These are phyloP conservation scores for Spisula solida DNA, from an alignment of 2,888 invertebrate species.

Conservation along the genomic window DNA sequence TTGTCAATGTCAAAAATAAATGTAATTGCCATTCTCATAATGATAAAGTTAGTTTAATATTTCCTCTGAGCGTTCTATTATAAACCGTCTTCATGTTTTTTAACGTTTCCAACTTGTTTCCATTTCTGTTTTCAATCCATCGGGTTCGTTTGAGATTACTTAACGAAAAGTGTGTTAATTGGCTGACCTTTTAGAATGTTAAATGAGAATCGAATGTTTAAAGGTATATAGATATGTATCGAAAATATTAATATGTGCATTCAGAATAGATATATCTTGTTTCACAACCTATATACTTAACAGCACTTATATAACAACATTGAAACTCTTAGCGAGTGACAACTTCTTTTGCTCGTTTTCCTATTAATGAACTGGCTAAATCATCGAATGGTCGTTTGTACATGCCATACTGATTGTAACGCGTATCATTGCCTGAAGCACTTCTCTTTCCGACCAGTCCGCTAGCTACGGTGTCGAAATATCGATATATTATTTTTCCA, in stretches of 20 bases:
- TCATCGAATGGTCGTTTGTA: slow-evolving; percentile 37
- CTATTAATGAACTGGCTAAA: slow-evolving; percentile 44
- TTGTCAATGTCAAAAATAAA: no score
- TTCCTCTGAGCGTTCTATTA: no score
- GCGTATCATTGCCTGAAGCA: not conserved
- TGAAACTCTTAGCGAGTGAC: slow-evolving; percentile 22
- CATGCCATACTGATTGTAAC: not conserved
- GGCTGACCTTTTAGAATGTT: no score
- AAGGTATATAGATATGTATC: not conserved
- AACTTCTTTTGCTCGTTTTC: slow-evolving; percentile 30
- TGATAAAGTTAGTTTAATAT: no score
- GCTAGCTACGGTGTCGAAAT: slow-evolving; percentile 45
- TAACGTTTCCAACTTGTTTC: no score
- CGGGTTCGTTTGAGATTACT: no score
- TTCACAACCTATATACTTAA: slow-evolving; percentile 25
- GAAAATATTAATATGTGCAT: not conserved
- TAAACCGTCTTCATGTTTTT: no score
- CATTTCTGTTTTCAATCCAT: no score
- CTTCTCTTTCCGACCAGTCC: slow-evolving; percentile 41
- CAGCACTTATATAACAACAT: not conserved
- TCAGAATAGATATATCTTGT: not conserved
- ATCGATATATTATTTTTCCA: slow-evolving; percentile 36
- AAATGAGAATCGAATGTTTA: no score
- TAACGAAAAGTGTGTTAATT: no score
- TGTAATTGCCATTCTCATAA: no score